These are phyloP conservation scores for Dendrolimus pini DNA, from an alignment of 2,888 invertebrate species.

Conservation along the genomic window DNA sequence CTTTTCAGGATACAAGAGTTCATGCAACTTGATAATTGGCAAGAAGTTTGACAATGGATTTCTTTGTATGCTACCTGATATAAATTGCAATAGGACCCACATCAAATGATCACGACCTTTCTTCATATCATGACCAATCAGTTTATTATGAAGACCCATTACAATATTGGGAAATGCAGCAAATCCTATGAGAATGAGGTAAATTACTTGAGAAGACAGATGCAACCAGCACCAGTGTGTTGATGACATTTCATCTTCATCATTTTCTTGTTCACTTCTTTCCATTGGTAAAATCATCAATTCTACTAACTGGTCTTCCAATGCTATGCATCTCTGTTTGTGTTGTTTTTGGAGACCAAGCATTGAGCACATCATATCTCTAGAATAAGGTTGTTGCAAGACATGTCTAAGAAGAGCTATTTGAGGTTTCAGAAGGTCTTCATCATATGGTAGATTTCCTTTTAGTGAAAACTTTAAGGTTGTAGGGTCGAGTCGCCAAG, in stretches of 20 bases:
- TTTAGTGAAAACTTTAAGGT: slow-evolving; percentile 81
- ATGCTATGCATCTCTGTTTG: slow-evolving; percentile 89
- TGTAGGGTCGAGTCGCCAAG: slow-evolving; percentile 94
- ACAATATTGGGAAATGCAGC: slow-evolving; percentile 96
- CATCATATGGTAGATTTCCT: slow-evolving; percentile 90
- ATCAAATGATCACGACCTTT: slow-evolving; percentile 98
- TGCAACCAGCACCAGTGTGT: slow-evolving; percentile 95
- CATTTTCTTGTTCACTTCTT: slow-evolving; percentile 83
- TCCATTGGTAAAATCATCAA: slow-evolving; percentile 95
- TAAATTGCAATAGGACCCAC: slow-evolving; percentile 98
- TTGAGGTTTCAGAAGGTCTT: slow-evolving; percentile 92
- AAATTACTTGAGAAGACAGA: slow-evolving; percentile 94
- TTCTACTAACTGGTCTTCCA: slow-evolving; percentile 96
- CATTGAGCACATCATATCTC: slow-evolving; percentile 98
- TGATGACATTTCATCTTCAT: slow-evolving; percentile 77
- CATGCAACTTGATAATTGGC: slow-evolving; percentile 93
- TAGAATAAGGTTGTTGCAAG: slow-evolving; percentile 94
- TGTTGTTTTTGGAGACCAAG: slow-evolving; percentile 95
- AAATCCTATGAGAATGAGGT: slow-evolving; percentile 95
- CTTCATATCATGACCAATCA: slow-evolving; percentile 86
- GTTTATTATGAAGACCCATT: slow-evolving; percentile 89
- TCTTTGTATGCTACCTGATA: slow-evolving; percentile 96
- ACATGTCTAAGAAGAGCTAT: slow-evolving; percentile 92
- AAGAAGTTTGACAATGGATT: slow-evolving; percentile 92
- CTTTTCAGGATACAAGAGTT: slow-evolving; percentile 94